Percentiles rank a stretch among this genome's conserved stretches.
Conservation (phyloP, 2,797 vertebrate species). For the Taenioides sp. region DNA sequence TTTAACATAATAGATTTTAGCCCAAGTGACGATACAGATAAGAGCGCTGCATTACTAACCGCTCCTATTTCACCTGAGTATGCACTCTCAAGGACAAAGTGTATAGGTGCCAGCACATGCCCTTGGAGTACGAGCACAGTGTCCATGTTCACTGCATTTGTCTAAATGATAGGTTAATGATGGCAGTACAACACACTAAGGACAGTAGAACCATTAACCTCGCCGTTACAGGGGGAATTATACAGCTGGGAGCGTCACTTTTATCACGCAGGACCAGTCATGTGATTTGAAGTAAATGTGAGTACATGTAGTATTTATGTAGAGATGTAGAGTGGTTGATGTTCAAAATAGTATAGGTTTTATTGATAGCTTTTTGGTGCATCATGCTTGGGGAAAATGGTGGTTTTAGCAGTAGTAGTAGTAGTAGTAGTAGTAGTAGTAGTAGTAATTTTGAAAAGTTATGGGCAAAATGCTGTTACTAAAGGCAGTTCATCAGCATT, state of each 20-base stretch:
- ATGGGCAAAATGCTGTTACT: too few relatives aligned
- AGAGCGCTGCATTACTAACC: not conserved
- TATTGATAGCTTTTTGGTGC: too few relatives aligned
- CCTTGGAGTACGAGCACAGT: slow-evolving; percentile 21
- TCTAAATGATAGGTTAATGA: slow-evolving; percentile 24
- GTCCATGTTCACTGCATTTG: slow-evolving; percentile 34
- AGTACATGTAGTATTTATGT: not conserved
- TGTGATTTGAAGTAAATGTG: not conserved
- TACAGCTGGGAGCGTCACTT: not conserved
- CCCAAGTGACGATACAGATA: not conserved
- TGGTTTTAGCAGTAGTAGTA: too few relatives aligned
- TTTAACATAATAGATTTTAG: not conserved
- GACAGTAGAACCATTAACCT: not conserved
- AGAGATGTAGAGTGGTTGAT: too few relatives aligned
- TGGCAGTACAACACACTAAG: not conserved
- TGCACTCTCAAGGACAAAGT: slow-evolving; percentile 31
- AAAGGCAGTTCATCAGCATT: too few relatives aligned
- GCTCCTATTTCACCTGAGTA: slow-evolving; percentile 10
- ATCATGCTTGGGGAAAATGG: too few relatives aligned
- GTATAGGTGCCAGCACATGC: slow-evolving; percentile 16
- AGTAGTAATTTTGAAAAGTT: too few relatives aligned
- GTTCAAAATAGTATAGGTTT: too few relatives aligned
- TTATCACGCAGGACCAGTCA: too few relatives aligned
- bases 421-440: too few relatives aligned
- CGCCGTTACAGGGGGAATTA: not conserved